Conservation (phyloP, 2,888 invertebrate genomes). For the Ophion ellenae region DNA sequence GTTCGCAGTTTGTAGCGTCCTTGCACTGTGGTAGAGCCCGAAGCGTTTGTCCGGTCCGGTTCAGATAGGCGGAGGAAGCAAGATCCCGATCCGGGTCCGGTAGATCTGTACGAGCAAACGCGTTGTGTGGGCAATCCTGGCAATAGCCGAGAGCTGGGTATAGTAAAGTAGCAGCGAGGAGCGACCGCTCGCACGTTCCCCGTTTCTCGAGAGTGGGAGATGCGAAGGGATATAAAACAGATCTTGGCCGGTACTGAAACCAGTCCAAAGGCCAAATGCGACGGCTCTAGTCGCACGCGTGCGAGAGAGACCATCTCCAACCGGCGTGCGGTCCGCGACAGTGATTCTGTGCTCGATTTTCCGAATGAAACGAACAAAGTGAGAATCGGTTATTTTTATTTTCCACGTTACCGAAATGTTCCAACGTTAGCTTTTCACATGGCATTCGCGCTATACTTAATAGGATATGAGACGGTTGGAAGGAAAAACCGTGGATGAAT, state of each 20-base stretch:
- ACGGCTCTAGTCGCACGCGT: conserved; percentile 82
- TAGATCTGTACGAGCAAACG: conserved; percentile 27
- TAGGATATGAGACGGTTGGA: neutral
- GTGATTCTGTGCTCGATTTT: conserved; percentile 78
- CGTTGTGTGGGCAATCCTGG: conserved; percentile 32
- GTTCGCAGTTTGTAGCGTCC: conserved; percentile 59
- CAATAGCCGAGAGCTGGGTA: conserved; percentile 59
- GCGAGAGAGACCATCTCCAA: conserved; percentile 81
- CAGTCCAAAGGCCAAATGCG: conserved; percentile 82
- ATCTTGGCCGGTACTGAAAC: conserved; percentile 78
- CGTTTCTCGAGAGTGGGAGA: conserved; percentile 76
- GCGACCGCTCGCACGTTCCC: conserved; percentile 53
- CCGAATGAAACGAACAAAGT: conserved; percentile 35
- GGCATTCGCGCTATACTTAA: neutral
- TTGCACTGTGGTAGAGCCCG: conserved; percentile 59
- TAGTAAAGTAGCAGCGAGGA: conserved; percentile 58
- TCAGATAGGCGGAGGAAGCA: conserved; percentile 38
- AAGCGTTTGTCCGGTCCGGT: conserved; percentile 54
- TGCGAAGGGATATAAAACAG: conserved; percentile 83
- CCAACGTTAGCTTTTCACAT: neutral
- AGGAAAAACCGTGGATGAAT: neutral
- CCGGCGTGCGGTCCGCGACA: conserved; percentile 73
- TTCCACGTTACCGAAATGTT: neutral
- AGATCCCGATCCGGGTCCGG: conserved; percentile 18
- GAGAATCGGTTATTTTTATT: conserved; percentile 3